Base-by-base conservation (phyloP, 2,797 vertebrate genomes). In the Myiothlypis coronata region DNA sequence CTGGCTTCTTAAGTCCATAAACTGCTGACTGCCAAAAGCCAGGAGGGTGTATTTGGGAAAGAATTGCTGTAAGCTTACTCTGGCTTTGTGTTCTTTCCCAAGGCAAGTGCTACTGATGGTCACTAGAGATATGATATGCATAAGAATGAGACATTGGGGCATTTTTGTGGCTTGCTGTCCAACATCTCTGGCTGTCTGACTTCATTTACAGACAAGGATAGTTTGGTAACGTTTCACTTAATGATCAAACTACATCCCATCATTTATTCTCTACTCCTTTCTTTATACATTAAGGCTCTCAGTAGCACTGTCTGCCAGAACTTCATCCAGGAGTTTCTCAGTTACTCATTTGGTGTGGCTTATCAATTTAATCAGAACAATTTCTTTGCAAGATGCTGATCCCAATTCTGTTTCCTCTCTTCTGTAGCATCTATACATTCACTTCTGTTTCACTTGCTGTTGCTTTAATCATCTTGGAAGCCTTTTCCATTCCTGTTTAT, bases 21-120 rank as follows among this genome's bases (percentile, higher is more conserved):
- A 85, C 60, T 83, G 49, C 75, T 80, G 84, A 77, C 74, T 93
- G 84, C 87, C 93, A 92, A 87, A 84, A 96, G 78, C 18, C 52
- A 57, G 69, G 57, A 91, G 87, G 52, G 79, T 91, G 82, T 94
- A 77, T 91, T 89, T 94, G 84, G 82, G 82, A 92, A 95, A 91
- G 84, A 94, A 92, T 43, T 95, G 91, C 56, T 89, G 47, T 87
- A 64, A 92, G 78, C 87, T 96, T 92, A 87, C 56, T 56, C 78
- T 74, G 74, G 87, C 84, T 94, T 96, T 93, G 68, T 90, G 91
- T 77, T 89, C 75, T 96, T 96, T 96, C 94, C 91, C 75, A 92
- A 95, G 75, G 93, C 91, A 87, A 92, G 68, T 77, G 84, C 84
- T 94, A 77, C 94, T 96, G 96, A 96, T 95, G 94, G 96, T 96